A percentile compares a stretch with the other conserved stretches of the same genome.
Evolutionary conservation across 2,113 vertebrate species (phyloP).

Genomic region (Gila orcuttii): DNA sequence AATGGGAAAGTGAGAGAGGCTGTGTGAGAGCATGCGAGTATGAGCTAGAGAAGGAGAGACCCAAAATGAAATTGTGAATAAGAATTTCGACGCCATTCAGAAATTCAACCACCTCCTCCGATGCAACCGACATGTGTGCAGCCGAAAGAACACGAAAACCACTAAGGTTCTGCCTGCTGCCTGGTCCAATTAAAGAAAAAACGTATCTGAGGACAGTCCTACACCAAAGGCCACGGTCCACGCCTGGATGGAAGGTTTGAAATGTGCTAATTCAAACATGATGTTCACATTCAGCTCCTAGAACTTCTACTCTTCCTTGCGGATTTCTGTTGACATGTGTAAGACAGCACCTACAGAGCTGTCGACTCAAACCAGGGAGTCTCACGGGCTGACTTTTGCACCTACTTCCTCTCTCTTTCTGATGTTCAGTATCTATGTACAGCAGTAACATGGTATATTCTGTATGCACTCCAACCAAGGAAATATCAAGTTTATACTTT

Average conservation of each 20-base stretch:
- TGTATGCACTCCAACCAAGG: neutral
- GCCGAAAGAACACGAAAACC: conserved; percentile 8
- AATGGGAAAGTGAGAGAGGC: conserved; percentile 23
- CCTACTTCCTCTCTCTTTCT: neutral
- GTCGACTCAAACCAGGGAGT: neutral
- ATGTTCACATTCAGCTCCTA: conserved; percentile 22
- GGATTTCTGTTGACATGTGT: conserved; percentile 5
- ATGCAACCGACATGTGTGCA: neutral
- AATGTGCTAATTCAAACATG: conserved; percentile 26
- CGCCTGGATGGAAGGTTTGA: conserved; percentile 5
- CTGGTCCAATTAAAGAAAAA: conserved; percentile 31
- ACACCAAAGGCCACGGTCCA: neutral
- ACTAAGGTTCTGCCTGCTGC: neutral
- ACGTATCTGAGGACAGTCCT: conserved; percentile 23
- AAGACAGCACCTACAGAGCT: conserved; percentile 23
- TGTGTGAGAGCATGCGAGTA: neutral
- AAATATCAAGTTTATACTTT: neutral
- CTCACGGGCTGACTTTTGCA: neutral
- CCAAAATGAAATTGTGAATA: conserved; percentile 27
- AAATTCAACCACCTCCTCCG: conserved; percentile 1
- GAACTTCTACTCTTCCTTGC: neutral
- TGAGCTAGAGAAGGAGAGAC: neutral
- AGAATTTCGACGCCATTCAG: conserved; percentile 6
- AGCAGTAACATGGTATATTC: neutral
- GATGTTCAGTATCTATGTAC: neutral